These are phyloP conservation scores for Sepiola atlantica DNA, from an alignment of 2,888 invertebrate genomes.

Conservation along the genomic window DNA sequence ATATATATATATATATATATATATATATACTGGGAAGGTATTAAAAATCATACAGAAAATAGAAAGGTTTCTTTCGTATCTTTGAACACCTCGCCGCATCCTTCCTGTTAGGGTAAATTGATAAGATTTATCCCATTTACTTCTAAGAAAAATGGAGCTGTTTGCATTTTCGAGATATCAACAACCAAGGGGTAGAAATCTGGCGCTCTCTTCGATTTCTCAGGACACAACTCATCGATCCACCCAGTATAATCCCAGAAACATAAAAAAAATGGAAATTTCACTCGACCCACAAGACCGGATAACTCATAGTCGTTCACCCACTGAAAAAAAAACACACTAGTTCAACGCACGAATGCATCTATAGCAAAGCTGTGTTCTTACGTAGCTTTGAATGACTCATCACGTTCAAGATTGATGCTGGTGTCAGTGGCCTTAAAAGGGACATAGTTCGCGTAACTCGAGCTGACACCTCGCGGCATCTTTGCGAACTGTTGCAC, in stretches of 20 bases:
- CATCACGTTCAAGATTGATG: background rate
- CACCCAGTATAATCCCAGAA: too few relatives aligned
- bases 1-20: too few relatives aligned
- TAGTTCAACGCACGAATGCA: background rate
- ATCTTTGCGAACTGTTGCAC: background rate
- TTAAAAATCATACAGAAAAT: too few relatives aligned
- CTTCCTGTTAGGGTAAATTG: background rate
- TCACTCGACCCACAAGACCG: background rate
- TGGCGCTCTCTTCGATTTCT: background rate
- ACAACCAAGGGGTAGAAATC: background rate
- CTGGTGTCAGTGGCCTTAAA: background rate
- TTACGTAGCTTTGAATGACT: background rate
- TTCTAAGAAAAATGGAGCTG: background rate
- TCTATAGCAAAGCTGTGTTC: background rate
- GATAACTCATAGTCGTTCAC: background rate
- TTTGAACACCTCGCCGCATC: too few relatives aligned
- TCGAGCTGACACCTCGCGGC: slow-evolving; percentile 18
- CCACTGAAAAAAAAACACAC: too few relatives aligned
- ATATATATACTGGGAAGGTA: too few relatives aligned
- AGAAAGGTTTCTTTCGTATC: too few relatives aligned
- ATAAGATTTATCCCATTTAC: background rate
- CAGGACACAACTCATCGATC: background rate
- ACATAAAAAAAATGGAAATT: background rate
- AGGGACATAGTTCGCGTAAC: background rate
- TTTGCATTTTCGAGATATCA: background rate